Evolutionary conservation across 2,113 vertebrate genomes (phyloP).

Genomic region (Semnornis frantzii): DNA sequence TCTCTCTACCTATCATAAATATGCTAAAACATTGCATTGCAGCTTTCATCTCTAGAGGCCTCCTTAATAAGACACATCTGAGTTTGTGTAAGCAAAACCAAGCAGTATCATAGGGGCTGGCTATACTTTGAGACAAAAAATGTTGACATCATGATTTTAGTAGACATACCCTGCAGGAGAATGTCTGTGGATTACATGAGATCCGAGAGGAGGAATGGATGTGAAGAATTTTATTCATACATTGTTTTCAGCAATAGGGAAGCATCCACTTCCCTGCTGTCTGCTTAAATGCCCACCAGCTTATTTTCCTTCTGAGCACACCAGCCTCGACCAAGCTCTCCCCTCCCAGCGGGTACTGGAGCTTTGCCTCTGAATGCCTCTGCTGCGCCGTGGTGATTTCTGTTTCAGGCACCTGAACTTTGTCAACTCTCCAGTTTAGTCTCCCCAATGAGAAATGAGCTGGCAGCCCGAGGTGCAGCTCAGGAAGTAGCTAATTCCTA

Average conservation of each 20-base stretch:
- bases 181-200: background rate
- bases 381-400: background rate
- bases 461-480: background rate
- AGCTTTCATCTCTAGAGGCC: background rate
- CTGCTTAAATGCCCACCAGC: conserved; percentile 6
- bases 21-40: rapidly evolving
- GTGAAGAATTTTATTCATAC: background rate
- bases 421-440: background rate
- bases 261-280: background rate
- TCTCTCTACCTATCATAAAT: background rate
- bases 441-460: background rate
- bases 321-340: background rate
- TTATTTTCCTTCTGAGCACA: rapidly evolving
- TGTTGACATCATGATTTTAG: background rate
- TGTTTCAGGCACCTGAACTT: conserved; percentile 36
- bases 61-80: background rate
- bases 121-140: background rate
- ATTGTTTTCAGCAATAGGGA: background rate
- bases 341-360: background rate
- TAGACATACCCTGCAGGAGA: background rate
- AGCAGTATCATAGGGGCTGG: background rate
- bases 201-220: background rate
- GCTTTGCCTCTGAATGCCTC: background rate
- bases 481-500: conserved; percentile 22
- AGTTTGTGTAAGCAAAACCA: background rate